Percentiles rank a stretch among this genome's conserved stretches.
phyloP scores from a whole-genome alignment of 2,888 invertebrate species.

The Epinotia demarniana region DNA sequence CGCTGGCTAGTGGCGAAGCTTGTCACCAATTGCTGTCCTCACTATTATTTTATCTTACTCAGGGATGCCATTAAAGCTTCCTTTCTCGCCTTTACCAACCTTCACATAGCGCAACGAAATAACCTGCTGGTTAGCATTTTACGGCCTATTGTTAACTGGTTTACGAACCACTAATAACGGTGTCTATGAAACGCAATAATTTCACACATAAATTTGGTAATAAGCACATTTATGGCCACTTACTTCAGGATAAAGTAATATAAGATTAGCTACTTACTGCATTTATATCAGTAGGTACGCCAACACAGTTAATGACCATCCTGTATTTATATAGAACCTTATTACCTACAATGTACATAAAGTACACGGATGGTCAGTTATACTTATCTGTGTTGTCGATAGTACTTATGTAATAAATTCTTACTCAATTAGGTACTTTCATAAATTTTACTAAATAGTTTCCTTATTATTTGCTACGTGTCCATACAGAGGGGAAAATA shows the following conservation, averaged over 20 bases:
- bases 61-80: neutral
- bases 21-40: neutral
- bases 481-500: too few relatives aligned
- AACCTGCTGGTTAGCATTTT: conserved; percentile 27
- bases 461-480: conserved; percentile 5
- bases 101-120: conserved; percentile 23
- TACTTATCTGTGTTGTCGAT: too few relatives aligned
- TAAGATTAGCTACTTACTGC: neutral
- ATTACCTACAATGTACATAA: too few relatives aligned
- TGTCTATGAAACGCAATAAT: conserved; percentile 34
- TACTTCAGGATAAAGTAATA: conserved; percentile 18
- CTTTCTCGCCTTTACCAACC: conserved; percentile 20
- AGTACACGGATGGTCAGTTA: too few relatives aligned
- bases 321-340: too few relatives aligned
- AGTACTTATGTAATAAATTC: neutral
- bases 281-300: neutral
- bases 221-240: conserved; percentile 11
- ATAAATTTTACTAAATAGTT: neutral
- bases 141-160: conserved; percentile 32
- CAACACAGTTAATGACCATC: too few relatives aligned
- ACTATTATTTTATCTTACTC: conserved; percentile 1
- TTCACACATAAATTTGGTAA: conserved; percentile 9
- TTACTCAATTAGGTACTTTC: neutral
- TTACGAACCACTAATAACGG: conserved; percentile 35
- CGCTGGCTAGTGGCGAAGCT: neutral